A percentile compares a stretch with the other conserved stretches of the same genome.
Conservation (phyloP, 2,113 vertebrate genomes). For the Passer montanus region DNA sequence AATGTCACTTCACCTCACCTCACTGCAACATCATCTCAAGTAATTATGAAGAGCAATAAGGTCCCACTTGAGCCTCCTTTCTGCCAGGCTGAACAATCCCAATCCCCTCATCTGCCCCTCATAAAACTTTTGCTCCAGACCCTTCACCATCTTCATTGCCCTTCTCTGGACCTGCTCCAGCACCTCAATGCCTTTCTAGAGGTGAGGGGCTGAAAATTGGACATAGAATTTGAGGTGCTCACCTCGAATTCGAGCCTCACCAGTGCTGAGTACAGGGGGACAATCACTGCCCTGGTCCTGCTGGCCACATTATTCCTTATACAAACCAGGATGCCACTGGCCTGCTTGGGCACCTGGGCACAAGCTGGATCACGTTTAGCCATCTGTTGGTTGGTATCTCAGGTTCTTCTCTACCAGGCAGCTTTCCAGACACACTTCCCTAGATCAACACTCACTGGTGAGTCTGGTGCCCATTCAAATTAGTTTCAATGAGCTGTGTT, state of each 20-base stretch:
- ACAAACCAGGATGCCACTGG: background rate
- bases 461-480: background rate
- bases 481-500: background rate
- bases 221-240: accelerated
- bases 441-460: background rate
- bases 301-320: background rate
- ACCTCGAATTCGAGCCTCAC: background rate
- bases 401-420: background rate
- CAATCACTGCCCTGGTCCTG: background rate
- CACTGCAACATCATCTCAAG: background rate
- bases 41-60: accelerated
- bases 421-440: background rate
- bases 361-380: background rate
- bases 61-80: background rate
- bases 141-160: background rate
- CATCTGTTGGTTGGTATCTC: background rate
- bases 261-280: too few relatives aligned
- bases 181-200: background rate
- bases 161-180: background rate
- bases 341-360: background rate
- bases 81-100: background rate
- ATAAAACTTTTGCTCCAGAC: background rate
- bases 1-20: background rate
- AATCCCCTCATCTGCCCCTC: background rate
- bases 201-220: background rate